Conservation (phyloP, 2,113 vertebrate species). For the Tinamus guttatus region DNA sequence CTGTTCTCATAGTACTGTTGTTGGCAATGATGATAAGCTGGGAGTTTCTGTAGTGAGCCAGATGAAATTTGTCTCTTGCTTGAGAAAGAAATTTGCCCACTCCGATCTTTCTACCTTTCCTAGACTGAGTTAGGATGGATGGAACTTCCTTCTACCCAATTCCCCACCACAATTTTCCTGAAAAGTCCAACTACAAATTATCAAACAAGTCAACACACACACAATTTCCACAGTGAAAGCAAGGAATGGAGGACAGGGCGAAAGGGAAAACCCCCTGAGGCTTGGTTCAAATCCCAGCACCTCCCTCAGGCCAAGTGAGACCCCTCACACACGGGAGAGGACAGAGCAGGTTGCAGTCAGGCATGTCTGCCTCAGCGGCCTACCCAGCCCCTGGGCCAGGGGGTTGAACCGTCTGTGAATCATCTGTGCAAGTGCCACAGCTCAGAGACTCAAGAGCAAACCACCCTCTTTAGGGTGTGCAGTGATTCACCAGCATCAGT, state of each 20-base stretch:
- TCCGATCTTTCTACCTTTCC: slow-evolving; percentile 1
- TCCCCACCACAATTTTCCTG: background rate
- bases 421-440: background rate
- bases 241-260: background rate
- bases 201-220: background rate
- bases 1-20: slow-evolving; percentile 30
- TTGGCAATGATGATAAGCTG: background rate
- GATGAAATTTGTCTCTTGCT: slow-evolving; percentile 1
- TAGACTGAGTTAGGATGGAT: background rate
- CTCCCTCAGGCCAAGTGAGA: background rate
- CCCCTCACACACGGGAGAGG: background rate
- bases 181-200: background rate
- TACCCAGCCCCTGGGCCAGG: slow-evolving; percentile 12
- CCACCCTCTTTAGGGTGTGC: background rate
- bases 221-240: background rate
- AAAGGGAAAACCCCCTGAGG: background rate
- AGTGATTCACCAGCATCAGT: slow-evolving; percentile 38
- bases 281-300: background rate
- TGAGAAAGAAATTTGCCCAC: slow-evolving; percentile 15
- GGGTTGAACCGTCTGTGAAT: slow-evolving; percentile 31
- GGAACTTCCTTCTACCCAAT: background rate
- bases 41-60: slow-evolving; percentile 6
- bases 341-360: background rate
- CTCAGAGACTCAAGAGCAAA: slow-evolving; percentile 9
- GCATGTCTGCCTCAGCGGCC: background rate